Conservation (phyloP, 2,113 vertebrate species). For the Isurus oxyrinchus region DNA sequence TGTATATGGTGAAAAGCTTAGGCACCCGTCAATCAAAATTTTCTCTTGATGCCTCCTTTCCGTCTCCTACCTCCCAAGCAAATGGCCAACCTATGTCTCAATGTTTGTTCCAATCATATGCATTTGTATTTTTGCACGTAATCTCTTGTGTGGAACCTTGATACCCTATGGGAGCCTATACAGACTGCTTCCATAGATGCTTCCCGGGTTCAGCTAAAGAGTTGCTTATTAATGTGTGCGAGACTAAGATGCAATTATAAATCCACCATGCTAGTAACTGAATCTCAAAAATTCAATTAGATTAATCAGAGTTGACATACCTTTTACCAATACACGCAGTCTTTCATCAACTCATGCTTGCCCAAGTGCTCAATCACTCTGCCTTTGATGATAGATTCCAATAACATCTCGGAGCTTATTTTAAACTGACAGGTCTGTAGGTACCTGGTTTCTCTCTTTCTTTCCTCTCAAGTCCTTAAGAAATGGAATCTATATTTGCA, state of each 20-base stretch:
- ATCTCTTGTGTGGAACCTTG: not conserved
- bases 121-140: not conserved
- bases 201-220: not conserved
- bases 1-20: no score
- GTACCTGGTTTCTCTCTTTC: not conserved
- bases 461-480: not conserved
- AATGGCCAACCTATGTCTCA: no score
- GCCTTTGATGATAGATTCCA: not conserved
- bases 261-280: not conserved
- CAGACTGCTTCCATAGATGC: not conserved
- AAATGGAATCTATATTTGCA: not conserved
- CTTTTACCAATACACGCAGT: not conserved
- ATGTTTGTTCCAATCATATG: no score
- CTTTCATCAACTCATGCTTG: not conserved
- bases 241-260: not conserved
- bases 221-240: not conserved
- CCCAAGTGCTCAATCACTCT: not conserved
- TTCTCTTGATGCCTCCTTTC: no score
- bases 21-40: no score
- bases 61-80: no score
- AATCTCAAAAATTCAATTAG: not conserved
- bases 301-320: not conserved
- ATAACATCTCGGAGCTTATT: not conserved
- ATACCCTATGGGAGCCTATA: not conserved
- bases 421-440: not conserved